phyloP scores from a whole-genome alignment of 2,888 invertebrate species.

The Rhagonycha lutea region DNA sequence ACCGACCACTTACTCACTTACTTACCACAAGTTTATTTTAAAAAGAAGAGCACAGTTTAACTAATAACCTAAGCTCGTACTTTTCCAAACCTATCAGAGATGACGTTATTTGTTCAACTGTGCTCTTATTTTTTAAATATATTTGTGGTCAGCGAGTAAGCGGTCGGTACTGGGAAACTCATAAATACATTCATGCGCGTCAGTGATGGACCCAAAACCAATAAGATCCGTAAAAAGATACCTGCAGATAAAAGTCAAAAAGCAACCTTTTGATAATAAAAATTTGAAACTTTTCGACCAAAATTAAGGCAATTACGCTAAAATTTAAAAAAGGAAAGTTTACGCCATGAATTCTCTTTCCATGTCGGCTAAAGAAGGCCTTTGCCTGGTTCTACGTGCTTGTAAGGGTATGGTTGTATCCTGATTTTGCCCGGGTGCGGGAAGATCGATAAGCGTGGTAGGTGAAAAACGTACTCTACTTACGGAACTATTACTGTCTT shows the following conservation, averaged over 20 bases:
- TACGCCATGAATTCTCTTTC: constrained; percentile 63
- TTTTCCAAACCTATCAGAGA: too few relatives aligned
- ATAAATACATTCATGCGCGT: too few relatives aligned
- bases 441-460: constrained; percentile 68
- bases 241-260: not conserved
- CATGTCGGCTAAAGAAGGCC: constrained; percentile 59
- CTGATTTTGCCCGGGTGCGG: constrained; percentile 59
- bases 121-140: too few relatives aligned
- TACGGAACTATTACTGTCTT: constrained; percentile 72
- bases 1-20: too few relatives aligned
- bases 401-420: constrained; percentile 61
- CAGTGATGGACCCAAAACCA: too few relatives aligned
- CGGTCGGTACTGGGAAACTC: too few relatives aligned
- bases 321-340: constrained; percentile 39
- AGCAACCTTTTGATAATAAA: not conserved
- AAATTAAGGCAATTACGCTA: not conserved
- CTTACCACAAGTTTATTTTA: too few relatives aligned
- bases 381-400: constrained; percentile 55
- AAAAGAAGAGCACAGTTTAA: too few relatives aligned
- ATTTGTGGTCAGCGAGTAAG: too few relatives aligned
- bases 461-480: constrained; percentile 80
- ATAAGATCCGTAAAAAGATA: too few relatives aligned
- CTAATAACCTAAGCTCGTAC: too few relatives aligned
- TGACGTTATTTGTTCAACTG: too few relatives aligned
- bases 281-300: not conserved